Evolutionary conservation across 2,113 vertebrate species (phyloP).

Genomic region (Pelecanoides urinatrix): DNA sequence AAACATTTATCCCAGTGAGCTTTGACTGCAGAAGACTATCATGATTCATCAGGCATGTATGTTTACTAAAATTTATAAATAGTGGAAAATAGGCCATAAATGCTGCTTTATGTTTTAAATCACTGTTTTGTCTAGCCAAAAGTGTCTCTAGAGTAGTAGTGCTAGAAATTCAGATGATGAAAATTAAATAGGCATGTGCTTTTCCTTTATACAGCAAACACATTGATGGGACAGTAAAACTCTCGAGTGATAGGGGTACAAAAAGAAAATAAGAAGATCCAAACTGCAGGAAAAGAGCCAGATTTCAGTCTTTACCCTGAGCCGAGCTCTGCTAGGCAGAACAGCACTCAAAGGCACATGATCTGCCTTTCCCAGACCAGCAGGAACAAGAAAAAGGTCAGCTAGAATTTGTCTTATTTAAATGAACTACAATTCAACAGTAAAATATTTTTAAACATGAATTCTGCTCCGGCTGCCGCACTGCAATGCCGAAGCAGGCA

Average conservation of each 20-base stretch:
- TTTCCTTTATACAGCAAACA: not conserved
- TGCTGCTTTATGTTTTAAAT: not conserved
- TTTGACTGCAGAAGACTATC: not conserved
- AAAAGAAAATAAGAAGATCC: not conserved
- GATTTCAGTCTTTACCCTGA: not conserved
- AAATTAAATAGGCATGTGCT: not conserved
- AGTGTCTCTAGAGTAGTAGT: not conserved
- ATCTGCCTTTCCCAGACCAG: not conserved
- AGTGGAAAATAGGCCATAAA: not conserved
- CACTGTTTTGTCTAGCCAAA: not conserved
- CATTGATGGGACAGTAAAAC: not conserved
- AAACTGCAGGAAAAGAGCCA: not conserved
- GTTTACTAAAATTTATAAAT: not conserved
- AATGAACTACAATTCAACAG: not conserved
- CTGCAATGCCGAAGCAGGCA: not conserved
- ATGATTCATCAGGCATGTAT: not conserved
- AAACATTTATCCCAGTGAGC: not conserved
- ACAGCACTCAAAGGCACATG: not conserved
- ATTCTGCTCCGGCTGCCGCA: not conserved
- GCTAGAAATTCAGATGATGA: not conserved
- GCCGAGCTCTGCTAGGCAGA: not conserved
- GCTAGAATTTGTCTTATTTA: not conserved
- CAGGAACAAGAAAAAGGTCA: not conserved
- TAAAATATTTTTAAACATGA: not conserved
- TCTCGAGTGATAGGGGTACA: not conserved